Conservation (phyloP, 2,113 vertebrate genomes). For the Ursus arctos region DNA sequence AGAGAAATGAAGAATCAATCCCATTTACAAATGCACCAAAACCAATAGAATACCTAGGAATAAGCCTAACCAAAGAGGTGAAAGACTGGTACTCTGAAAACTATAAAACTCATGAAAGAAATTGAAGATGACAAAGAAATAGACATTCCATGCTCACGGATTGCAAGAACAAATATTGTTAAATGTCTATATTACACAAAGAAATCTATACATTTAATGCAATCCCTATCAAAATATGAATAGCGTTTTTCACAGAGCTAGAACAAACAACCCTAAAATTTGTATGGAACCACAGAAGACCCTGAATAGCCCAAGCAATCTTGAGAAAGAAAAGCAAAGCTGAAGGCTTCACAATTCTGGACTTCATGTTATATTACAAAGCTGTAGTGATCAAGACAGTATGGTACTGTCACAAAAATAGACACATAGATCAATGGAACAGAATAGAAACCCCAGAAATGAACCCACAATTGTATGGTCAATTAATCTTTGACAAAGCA, state of each 20-base stretch:
- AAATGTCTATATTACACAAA: background rate
- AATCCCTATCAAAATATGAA: background rate
- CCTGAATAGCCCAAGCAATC: background rate
- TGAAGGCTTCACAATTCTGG: background rate
- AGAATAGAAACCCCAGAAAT: background rate
- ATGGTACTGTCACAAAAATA: background rate
- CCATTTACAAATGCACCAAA: background rate
- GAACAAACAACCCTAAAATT: background rate
- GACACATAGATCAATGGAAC: background rate
- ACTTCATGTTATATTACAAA: background rate
- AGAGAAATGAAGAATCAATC: background rate
- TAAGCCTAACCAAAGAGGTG: background rate
- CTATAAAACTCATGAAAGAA: background rate
- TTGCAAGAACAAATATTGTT: background rate
- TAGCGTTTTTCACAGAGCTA: background rate
- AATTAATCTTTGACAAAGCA: background rate
- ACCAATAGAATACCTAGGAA: background rate
- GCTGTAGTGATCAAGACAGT: background rate
- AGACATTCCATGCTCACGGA: background rate
- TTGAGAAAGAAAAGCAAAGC: background rate
- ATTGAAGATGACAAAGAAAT: background rate
- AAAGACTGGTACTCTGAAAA: background rate
- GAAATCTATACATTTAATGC: background rate
- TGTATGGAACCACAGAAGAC: background rate
- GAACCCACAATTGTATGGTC: background rate